Evolutionary conservation across 2,113 vertebrate species (phyloP).

Genomic region (Sebastes schlegelii): DNA sequence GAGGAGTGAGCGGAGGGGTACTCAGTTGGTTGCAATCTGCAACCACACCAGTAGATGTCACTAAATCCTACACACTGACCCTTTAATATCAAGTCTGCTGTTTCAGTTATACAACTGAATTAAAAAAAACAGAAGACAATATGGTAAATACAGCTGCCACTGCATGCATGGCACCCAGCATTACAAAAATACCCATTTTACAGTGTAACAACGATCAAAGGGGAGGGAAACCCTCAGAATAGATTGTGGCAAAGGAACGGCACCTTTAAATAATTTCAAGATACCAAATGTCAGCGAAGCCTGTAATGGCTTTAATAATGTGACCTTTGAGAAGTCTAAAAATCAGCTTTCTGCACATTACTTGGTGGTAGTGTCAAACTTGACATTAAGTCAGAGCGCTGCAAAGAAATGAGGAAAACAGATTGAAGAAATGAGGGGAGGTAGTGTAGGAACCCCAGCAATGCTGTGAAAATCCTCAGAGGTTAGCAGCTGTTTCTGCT

Average conservation of each 20-base stretch:
- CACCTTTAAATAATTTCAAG: slow-evolving; percentile 23
- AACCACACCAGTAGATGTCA: too few species aligned
- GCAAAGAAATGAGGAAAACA: slow-evolving; percentile 3
- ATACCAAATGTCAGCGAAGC: slow-evolving; percentile 41
- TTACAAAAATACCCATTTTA: slow-evolving; percentile 39
- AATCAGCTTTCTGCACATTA: neutral
- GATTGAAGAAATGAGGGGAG: neutral
- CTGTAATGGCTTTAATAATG: neutral
- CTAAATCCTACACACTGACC: too few species aligned
- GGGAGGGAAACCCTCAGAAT: slow-evolving; percentile 24
- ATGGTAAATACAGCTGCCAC: neutral
- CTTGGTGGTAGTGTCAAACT: neutral
- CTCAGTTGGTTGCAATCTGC: too few species aligned
- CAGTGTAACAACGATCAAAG: slow-evolving; percentile 2
- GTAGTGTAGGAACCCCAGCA: slow-evolving; percentile 11
- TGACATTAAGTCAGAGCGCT: neutral
- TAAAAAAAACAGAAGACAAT: neutral
- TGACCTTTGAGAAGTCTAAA: slow-evolving; percentile 19
- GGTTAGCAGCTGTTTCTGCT: slow-evolving; percentile 82
- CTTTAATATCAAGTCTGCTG: neutral
- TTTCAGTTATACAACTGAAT: neutral
- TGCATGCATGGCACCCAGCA: neutral
- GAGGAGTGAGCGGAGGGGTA: too few species aligned
- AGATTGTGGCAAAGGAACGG: neutral
- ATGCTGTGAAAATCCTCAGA: slow-evolving; percentile 66